These are phyloP conservation scores for Taurulus bubalis DNA, from an alignment of 2,113 vertebrate species.

Conservation along the genomic window DNA sequence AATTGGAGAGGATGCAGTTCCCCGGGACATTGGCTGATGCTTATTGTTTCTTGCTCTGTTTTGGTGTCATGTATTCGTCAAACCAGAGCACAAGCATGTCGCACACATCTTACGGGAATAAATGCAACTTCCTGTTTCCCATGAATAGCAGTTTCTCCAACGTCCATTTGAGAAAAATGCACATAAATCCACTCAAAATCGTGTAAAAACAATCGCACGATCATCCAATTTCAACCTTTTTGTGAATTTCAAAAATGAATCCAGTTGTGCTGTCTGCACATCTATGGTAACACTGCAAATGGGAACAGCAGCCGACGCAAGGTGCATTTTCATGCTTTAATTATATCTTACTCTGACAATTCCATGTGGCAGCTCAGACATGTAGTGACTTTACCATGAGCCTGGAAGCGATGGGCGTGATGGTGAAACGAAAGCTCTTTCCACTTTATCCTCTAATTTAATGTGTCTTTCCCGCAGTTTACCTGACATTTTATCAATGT, in stretches of 20 bases:
- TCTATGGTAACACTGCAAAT: not conserved
- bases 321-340: not conserved
- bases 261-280: not conserved
- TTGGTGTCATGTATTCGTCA: too few species aligned
- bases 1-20: not conserved
- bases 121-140: not conserved
- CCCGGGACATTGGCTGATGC: not conserved
- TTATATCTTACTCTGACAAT: not conserved
- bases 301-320: not conserved
- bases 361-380: not conserved
- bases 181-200: too few species aligned
- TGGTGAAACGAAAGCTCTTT: not conserved
- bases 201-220: not conserved
- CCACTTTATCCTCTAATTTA: not conserved
- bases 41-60: not conserved
- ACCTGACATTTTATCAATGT: slow-evolving; percentile 16
- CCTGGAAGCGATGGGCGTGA: not conserved
- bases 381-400: not conserved
- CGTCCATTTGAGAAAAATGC: not conserved
- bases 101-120: not conserved
- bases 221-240: not conserved
- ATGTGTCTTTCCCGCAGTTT: slow-evolving; percentile 1
- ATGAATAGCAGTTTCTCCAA: not conserved
- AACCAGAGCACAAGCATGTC: not conserved
- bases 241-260: not conserved